phyloP scores from a whole-genome alignment of 92 coral and sea anemone species.

The Paragorgia papillata region DNA sequence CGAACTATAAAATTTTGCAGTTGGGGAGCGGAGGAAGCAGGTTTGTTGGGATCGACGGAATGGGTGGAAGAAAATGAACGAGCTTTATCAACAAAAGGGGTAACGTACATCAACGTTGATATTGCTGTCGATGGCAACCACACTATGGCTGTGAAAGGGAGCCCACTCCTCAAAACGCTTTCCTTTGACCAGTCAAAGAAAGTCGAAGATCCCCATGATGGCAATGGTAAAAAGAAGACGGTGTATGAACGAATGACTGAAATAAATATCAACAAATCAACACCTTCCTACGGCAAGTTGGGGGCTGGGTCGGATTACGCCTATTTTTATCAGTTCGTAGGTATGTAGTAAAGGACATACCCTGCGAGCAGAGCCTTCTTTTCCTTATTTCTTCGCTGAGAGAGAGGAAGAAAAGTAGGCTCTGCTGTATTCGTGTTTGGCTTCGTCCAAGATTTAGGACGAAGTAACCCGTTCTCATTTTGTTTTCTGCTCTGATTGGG shows the following conservation, averaged over 20 bases:
- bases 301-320: constrained; percentile 91
- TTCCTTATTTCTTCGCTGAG: no score
- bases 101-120: constrained; percentile 77
- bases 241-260: constrained; percentile 74
- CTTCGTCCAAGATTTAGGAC: no score
- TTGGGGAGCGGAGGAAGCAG: constrained; percentile 95
- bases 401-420: no score
- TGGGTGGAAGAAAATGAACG: constrained; percentile 88
- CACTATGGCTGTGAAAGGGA: constrained; percentile 44
- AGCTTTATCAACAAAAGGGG: constrained; percentile 66
- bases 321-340: constrained; percentile 70
- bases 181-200: neutral
- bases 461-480: no score
- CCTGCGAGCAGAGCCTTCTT: neutral
- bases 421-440: no score
- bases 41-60: constrained; percentile 87
- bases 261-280: constrained; percentile 42
- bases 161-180: constrained; percentile 16
- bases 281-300: constrained; percentile 52
- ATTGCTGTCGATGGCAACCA: constrained; percentile 70
- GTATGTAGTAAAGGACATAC: constrained; percentile 28
- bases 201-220: constrained; percentile 72
- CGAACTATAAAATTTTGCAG: constrained; percentile 87
- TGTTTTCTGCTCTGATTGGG: no score
- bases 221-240: constrained; percentile 60